Conservation (phyloP, 2,888 invertebrate genomes). For the Apeira syringaria region DNA sequence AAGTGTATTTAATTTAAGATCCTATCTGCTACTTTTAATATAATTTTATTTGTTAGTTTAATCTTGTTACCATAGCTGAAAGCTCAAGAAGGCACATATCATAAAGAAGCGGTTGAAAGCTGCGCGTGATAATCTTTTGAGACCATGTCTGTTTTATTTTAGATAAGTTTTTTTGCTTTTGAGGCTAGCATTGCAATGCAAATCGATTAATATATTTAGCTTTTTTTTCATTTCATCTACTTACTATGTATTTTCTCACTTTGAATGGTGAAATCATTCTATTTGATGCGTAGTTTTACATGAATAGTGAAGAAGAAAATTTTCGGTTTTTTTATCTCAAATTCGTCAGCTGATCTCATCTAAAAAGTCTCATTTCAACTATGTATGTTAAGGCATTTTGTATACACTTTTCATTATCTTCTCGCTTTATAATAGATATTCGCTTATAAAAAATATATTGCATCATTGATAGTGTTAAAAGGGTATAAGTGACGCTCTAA, state of each 20-base stretch:
- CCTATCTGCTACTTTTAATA: slow-evolving; percentile 37
- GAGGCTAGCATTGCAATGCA: slow-evolving; percentile 45
- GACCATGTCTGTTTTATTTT: slow-evolving; percentile 40
- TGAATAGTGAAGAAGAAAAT: too few species aligned
- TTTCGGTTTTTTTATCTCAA: too few species aligned
- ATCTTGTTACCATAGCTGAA: slow-evolving; percentile 67
- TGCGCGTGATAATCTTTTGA: slow-evolving; percentile 49
- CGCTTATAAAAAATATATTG: too few species aligned
- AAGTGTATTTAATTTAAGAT: slow-evolving; percentile 46
- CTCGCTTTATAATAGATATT: too few species aligned
- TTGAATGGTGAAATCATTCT: too few species aligned
- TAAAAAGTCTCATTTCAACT: slow-evolving; percentile 23
- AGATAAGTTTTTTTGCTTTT: slow-evolving; percentile 40
- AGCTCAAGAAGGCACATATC: slow-evolving; percentile 79
- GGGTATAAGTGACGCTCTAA: too few species aligned
- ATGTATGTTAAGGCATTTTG: too few species aligned
- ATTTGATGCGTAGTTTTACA: too few species aligned
- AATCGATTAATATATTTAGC: slow-evolving; percentile 17
- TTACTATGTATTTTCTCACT: slow-evolving; percentile 3
- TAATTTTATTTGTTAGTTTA: slow-evolving; percentile 41
- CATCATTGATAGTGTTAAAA: too few species aligned
- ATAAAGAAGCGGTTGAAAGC: slow-evolving; percentile 41
- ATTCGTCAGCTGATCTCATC: slow-evolving; percentile 27
- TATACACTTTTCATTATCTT: too few species aligned
- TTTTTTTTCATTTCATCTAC: slow-evolving; percentile 19